A percentile compares a stretch with the other conserved stretches of the same genome.
These are phyloP conservation scores for Helobdella robusta DNA, from an alignment of 2,888 invertebrate genomes.

Conservation along the genomic window DNA sequence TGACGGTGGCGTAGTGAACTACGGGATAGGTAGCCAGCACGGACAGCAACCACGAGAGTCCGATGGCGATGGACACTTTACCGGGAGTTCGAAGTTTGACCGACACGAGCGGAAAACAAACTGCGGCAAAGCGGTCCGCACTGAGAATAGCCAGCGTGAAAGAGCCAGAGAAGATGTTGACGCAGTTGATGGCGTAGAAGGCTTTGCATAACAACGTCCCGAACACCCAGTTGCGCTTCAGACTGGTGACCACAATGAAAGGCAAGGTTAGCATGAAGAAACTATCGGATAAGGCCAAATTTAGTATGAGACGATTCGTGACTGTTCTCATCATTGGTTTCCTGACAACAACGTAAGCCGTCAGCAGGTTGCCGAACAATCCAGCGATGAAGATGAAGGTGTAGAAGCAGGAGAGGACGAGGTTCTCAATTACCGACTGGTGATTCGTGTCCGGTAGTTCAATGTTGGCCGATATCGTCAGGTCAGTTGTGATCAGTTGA, in stretches of 20 bases:
- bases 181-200: slow-evolving; percentile 33
- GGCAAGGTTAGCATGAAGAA: slow-evolving; percentile 35
- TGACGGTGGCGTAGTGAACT: not conserved
- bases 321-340: slow-evolving; percentile 37
- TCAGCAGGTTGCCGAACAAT: slow-evolving; percentile 31
- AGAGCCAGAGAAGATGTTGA: slow-evolving; percentile 35
- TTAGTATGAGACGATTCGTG: slow-evolving; percentile 35
- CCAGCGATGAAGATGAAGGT: slow-evolving; percentile 30
- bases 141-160: slow-evolving; percentile 34
- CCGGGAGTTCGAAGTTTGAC: slow-evolving; percentile 32
- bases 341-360: slow-evolving; percentile 31
- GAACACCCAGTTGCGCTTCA: slow-evolving; percentile 32
- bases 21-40: slow-evolving; percentile 24
- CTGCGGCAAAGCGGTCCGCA: slow-evolving; percentile 35
- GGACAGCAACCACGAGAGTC: slow-evolving; percentile 32
- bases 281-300: slow-evolving; percentile 34
- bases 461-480: too few relatives aligned
- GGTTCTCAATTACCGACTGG: not conserved
- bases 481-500: too few relatives aligned
- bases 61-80: slow-evolving; percentile 30
- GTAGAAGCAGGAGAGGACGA: slow-evolving; percentile 11
- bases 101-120: slow-evolving; percentile 33
- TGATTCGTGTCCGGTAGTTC: not conserved
- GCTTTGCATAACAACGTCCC: slow-evolving; percentile 32
- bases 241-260: slow-evolving; percentile 31